Percentiles rank a stretch among this genome's conserved stretches.
phyloP scores from a whole-genome alignment of 2,797 vertebrate genomes.

The Danionella dracula region DNA sequence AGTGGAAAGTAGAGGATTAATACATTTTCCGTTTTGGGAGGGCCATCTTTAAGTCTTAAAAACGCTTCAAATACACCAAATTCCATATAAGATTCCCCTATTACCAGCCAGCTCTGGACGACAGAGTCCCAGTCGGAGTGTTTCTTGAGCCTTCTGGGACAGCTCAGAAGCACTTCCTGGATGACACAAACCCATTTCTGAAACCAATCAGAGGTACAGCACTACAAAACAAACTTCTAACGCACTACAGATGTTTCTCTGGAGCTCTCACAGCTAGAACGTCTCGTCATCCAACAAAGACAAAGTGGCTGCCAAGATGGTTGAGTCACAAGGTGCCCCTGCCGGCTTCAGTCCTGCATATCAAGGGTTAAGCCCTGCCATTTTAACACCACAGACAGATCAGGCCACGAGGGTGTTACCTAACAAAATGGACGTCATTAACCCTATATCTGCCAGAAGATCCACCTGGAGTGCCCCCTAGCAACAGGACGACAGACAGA shows the following conservation, averaged over 20 bases:
- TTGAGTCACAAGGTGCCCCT: slow-evolving; percentile 54
- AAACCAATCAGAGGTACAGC: neutral
- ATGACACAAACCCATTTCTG: neutral
- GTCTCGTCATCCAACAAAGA: slow-evolving; percentile 55
- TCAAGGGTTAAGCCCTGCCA: slow-evolving; percentile 81
- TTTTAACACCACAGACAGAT: slow-evolving; percentile 80
- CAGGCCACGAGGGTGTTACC: slow-evolving; percentile 81
- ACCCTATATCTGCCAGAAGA: slow-evolving; percentile 72
- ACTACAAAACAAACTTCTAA: neutral
- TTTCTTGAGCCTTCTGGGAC: neutral
- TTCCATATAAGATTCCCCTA: neutral
- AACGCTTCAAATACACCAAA: neutral
- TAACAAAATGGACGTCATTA: slow-evolving; percentile 82
- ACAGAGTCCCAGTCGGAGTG: neutral
- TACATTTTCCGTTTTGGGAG: too few species aligned
- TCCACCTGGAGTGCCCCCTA: slow-evolving; percentile 68
- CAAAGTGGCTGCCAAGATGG: slow-evolving; percentile 38
- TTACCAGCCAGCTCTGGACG: too few species aligned
- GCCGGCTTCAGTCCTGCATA: slow-evolving; percentile 67
- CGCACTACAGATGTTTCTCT: slow-evolving; percentile 12
- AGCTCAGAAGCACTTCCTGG: slow-evolving; percentile 7
- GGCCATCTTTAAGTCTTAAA: too few species aligned
- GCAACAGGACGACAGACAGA: slow-evolving; percentile 59
- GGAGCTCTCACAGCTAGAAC: slow-evolving; percentile 29
- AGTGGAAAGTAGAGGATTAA: too few species aligned